phyloP scores from a whole-genome alignment of 2,888 invertebrate species.

The Gymnoscelis rufifasciata region DNA sequence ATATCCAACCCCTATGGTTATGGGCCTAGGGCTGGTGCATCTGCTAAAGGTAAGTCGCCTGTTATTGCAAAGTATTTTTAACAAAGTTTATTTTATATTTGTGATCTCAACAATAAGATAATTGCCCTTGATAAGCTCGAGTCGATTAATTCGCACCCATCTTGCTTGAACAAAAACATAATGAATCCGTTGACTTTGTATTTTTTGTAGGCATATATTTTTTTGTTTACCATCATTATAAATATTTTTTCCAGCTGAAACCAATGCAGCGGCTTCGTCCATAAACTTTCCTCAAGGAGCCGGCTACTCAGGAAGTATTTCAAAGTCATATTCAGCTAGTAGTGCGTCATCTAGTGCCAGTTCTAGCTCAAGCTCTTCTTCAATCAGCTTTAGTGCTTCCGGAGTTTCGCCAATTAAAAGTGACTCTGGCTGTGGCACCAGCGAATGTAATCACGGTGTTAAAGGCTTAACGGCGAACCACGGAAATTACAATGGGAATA shows the following conservation, averaged over 20 bases:
- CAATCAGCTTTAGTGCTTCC: conserved; percentile 54
- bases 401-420: conserved; percentile 35
- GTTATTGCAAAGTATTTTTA: too few species aligned
- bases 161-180: not conserved
- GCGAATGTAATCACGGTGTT: conserved; percentile 31
- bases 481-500: conserved; percentile 29
- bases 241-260: conserved; percentile 42
- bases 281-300: conserved; percentile 42
- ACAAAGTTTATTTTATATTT: conserved; percentile 7
- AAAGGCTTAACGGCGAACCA: conserved; percentile 22
- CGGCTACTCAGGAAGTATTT: conserved; percentile 67
- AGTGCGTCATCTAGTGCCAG: conserved; percentile 65
- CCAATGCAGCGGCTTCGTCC: conserved; percentile 51
- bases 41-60: conserved; percentile 64
- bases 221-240: not conserved
- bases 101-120: conserved; percentile 2
- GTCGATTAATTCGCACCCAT: not conserved
- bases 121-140: conserved; percentile 15
- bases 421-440: conserved; percentile 28
- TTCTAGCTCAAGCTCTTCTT: conserved; percentile 56
- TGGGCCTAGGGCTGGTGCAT: conserved; percentile 59
- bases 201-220: too few species aligned
- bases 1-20: conserved; percentile 61
- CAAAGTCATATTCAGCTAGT: conserved; percentile 65
- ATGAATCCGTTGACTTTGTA: not conserved